Evolutionary conservation across 2,888 invertebrate genomes (phyloP), one percentile per base, ranked within the genome.

Genomic region (Dorcus parallelipipedus): DNA sequence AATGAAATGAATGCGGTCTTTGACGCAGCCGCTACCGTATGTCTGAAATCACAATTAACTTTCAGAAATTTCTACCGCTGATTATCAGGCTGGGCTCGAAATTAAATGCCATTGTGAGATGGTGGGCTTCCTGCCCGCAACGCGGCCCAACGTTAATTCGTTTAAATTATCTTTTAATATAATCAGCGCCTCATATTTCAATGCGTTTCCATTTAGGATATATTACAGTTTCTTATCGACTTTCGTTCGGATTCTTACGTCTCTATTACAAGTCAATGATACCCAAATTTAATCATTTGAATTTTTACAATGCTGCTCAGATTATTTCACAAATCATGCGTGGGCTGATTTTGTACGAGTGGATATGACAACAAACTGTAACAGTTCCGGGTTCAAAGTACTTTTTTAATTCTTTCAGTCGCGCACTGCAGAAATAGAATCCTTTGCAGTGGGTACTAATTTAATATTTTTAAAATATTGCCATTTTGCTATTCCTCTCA

Each of bases 1-100:
- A 73, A 72, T 71, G 68, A 71, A 71, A 69, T 66, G 71, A 71
- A 68, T 66, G 69, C 64, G 65, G 67, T 68, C 68, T 71, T 72
- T 69, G 65, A 61, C 65, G 59, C 62, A 60, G 63, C 60, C 62
- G 63, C 66, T 65, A 54, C 59, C 60, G 58, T 61, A 57, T 63
- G 69, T 67, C 70, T 69, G 67, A 69, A 71, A 69, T 68, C 64
- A 63, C 69, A 70, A 73, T 73, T 73, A 71, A 71, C 60, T 63
- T 58, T 53, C 45, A 45, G 56, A 56, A 42, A 51, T 51, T 56
- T 56, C 56, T 38, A 56, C 41, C 38, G 50, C 42, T 43, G 56
- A 51, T 51, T 56, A 56, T 56, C 56, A 43, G 45, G 33, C 56
- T 41, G 39, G 42, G 49, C 49, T 55, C 50, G 50, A 51, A 56